These are phyloP conservation scores for Agonum fuliginosum DNA, from an alignment of 2,888 invertebrate genomes.

Conservation along the genomic window DNA sequence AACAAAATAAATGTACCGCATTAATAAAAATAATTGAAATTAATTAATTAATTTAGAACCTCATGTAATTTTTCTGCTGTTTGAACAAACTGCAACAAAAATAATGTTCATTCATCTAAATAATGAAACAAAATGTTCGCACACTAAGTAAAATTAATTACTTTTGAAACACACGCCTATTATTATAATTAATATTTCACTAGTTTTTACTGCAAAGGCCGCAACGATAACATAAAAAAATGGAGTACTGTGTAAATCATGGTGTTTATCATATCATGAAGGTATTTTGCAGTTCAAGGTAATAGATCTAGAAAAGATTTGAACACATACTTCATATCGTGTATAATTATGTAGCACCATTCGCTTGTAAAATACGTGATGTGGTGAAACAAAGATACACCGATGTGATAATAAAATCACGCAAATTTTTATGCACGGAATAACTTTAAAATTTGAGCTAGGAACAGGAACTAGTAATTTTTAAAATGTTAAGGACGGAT, in stretches of 20 bases:
- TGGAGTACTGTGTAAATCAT: constrained; percentile 12
- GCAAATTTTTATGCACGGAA: neutral
- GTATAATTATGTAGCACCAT: constrained; percentile 17
- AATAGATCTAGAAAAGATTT: constrained; percentile 19
- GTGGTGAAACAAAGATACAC: neutral
- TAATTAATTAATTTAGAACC: no score
- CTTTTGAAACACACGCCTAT: neutral
- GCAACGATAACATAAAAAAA: neutral
- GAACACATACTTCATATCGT: constrained; percentile 13
- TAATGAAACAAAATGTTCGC: neutral
- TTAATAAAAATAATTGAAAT: no score
- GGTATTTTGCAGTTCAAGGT: constrained; percentile 11
- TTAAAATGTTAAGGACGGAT: neutral
- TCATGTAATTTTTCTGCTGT: no score
- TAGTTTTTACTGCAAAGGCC: neutral
- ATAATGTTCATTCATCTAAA: neutral
- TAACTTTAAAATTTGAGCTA: neutral
- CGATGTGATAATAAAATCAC: neutral
- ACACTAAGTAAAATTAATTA: neutral
- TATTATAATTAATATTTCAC: constrained; percentile 2
- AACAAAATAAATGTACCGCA: no score
- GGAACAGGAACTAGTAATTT: neutral
- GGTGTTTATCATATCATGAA: constrained; percentile 3
- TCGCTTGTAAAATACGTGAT: neutral
- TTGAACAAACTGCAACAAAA: neutral